phyloP scores from a whole-genome alignment of 35 echinoderm and acorn worm species.

The Ophioderma brevispina region DNA sequence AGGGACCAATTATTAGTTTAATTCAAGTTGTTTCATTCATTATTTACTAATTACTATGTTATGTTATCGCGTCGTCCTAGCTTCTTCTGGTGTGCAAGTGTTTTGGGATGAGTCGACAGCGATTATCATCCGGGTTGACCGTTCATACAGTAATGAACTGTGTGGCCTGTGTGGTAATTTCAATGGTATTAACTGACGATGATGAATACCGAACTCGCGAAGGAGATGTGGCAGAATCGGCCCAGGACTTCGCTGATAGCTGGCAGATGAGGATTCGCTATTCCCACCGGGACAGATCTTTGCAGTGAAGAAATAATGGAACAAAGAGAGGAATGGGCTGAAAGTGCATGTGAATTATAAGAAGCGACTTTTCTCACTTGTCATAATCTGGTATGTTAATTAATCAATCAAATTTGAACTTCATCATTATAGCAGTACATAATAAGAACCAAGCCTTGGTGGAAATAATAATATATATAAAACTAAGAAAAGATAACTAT shows the following conservation, averaged over 20 bases:
- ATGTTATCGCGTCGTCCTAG: no score
- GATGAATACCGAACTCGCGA: conserved; percentile 8
- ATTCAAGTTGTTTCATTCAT: no score
- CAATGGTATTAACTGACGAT: background rate
- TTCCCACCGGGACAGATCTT: background rate
- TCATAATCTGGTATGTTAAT: background rate
- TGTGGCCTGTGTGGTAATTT: conserved; percentile 46
- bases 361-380: background rate
- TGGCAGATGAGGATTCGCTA: background rate
- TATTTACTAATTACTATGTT: no score
- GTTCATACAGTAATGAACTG: background rate
- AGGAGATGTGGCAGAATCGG: background rate
- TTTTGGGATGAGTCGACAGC: background rate
- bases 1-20: no score
- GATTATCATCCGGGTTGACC: background rate
- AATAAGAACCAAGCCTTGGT: no score
- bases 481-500: no score
- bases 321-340: background rate
- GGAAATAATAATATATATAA: no score
- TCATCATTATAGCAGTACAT: no score
- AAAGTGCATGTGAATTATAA: background rate
- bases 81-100: background rate
- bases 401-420: no score
- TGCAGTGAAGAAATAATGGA: background rate
- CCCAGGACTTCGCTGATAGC: conserved; percentile 17